phyloP scores from a whole-genome alignment of 2,113 vertebrate genomes.

The Thymallus thymallus region DNA sequence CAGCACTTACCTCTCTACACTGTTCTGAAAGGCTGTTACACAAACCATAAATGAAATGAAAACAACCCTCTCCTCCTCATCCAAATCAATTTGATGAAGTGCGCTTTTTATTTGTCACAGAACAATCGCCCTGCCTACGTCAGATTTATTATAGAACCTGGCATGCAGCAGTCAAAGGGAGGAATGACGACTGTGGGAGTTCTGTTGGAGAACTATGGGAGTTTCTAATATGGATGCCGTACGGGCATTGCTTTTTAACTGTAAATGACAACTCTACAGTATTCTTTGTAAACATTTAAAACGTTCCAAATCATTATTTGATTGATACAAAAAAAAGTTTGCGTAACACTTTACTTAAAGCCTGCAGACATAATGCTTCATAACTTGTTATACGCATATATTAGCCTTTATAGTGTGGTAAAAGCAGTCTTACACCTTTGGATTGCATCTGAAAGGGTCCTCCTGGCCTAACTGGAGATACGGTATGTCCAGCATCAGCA shows the following conservation, averaged over 20 bases:
- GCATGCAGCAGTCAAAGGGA: no score
- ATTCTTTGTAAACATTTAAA: neutral
- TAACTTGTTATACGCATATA: conserved; percentile 8
- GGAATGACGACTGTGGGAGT: no score
- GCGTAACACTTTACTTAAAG: neutral
- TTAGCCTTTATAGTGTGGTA: no score
- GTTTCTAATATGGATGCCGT: no score
- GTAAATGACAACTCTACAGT: neutral
- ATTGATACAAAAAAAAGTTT: no score
- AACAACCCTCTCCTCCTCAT: neutral
- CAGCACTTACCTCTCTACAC: neutral
- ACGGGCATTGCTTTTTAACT: neutral
- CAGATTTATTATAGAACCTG: no score
- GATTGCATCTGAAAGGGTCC: conserved; percentile 49
- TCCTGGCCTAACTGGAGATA: conserved; percentile 66
- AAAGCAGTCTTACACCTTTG: no score
- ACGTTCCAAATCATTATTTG: neutral
- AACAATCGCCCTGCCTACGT: neutral
- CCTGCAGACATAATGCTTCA: neutral
- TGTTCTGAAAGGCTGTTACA: neutral
- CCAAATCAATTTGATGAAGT: neutral
- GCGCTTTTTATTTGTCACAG: neutral
- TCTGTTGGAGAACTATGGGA: no score
- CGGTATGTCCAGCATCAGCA: conserved; percentile 56
- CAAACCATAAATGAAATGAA: neutral